These are phyloP conservation scores for Parthenolecanium corni DNA, from an alignment of 2,888 invertebrate genomes.

Conservation along the genomic window DNA sequence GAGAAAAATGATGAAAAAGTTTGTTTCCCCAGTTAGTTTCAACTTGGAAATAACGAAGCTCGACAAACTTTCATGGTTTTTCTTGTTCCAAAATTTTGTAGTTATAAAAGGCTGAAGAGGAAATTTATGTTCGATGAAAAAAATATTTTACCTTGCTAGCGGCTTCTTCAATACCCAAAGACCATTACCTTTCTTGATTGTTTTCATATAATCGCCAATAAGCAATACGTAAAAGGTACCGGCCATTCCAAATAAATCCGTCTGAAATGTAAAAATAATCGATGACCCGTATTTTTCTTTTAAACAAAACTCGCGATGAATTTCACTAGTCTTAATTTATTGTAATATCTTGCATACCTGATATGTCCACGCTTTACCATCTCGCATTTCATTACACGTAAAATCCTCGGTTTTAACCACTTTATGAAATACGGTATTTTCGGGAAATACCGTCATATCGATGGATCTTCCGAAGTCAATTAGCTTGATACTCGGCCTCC, in stretches of 20 bases:
- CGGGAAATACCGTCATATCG: constrained; percentile 75
- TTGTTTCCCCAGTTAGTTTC: no score
- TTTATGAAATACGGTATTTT: constrained; percentile 61
- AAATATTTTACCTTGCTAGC: constrained; percentile 49
- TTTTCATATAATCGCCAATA: constrained; percentile 81
- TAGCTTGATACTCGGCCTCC: constrained; percentile 58
- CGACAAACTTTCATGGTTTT: not conserved
- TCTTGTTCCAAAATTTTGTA: not conserved
- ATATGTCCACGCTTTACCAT: constrained; percentile 82
- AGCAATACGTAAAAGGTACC: constrained; percentile 77
- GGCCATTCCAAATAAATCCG: constrained; percentile 80
- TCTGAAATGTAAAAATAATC: constrained; percentile 43
- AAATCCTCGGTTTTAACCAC: constrained; percentile 66
- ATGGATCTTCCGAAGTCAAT: constrained; percentile 93
- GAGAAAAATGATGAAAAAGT: no score
- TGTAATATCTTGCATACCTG: constrained; percentile 42
- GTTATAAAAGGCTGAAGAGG: not conserved
- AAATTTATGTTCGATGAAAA: not conserved
- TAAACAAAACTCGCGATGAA: no score
- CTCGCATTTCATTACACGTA: constrained; percentile 82
- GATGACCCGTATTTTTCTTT: no score
- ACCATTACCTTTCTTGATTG: constrained; percentile 51
- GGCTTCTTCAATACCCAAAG: constrained; percentile 54
- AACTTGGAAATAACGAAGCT: not conserved
- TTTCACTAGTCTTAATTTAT: no score